Evolutionary conservation across 2,888 invertebrate species (phyloP), one percentile per base, ranked within the genome.

Genomic region (Hyalella azteca): DNA sequence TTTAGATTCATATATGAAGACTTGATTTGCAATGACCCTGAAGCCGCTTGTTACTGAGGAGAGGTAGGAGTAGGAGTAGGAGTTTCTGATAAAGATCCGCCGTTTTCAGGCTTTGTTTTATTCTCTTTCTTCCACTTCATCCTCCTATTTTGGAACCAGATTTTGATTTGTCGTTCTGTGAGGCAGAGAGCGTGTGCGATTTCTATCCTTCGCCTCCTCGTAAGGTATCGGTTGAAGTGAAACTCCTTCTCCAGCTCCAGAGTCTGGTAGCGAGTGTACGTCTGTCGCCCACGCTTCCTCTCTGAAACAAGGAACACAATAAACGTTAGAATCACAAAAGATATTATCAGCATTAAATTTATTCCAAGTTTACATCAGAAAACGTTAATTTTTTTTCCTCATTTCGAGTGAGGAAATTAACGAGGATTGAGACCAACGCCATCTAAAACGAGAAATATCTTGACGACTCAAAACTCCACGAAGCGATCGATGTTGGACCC

Each of bases 201-300:
- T 90, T 98, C 98, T 89, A 98, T 97, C 88, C 98, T 91, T 90
- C 97, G 91, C 88, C 97, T 91, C 86, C 98, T 91, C 82, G 97
- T 97, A 89, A 98, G 91, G 90, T 98, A 98, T 88, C 96, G 92
- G 91, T 97, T 98, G 91, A 94, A 97, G 89, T 97, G 97, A 89
- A 98, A 98, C 86, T 90, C 90, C 85, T 90, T 90, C 86, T 90
- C 90, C 86, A 88, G 85, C 81, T 88, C 88, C 85, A 88, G 85
- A 40, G 88, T 88, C 82, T 88, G 88, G 85, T 87, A 87, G 36
- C 88, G 86, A 29, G 88, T 88, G 86, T 88, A 87, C 7, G 87
- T 87, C 82, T 87, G 87, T 79, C 88, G 86, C 78, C 88, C 88
- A 41, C 88, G 86, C 86, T 90, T 90, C 1, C 85, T 79, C 79